Percentiles rank a stretch among this genome's conserved stretches.
These are phyloP conservation scores for Patiria pectinifera DNA, from an alignment of 53 echinoderm and acorn worm species.

Conservation along the genomic window DNA sequence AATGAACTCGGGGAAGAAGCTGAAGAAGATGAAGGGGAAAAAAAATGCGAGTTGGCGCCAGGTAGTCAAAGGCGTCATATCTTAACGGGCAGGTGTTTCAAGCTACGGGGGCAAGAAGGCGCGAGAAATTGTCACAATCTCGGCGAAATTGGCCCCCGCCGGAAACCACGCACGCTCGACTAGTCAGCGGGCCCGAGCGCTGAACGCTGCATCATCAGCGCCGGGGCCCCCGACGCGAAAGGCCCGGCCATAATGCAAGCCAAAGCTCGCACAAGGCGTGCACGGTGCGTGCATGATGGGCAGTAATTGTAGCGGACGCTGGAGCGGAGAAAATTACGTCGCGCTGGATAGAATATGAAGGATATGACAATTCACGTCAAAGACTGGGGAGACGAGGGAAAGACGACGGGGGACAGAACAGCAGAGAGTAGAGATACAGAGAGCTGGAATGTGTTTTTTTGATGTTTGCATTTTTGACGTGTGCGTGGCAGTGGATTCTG, in stretches of 20 bases:
- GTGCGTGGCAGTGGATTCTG: slow-evolving; percentile 29
- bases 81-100: slow-evolving; percentile 41
- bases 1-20: neutral
- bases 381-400: slow-evolving; percentile 2
- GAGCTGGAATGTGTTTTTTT: neutral
- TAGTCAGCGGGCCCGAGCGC: neutral
- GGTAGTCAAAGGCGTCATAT: slow-evolving; percentile 31
- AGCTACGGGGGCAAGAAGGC: slow-evolving; percentile 49
- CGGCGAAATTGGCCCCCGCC: slow-evolving; percentile 57
- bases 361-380: slow-evolving; percentile 55
- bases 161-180: slow-evolving; percentile 41
- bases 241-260: neutral
- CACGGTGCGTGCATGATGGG: slow-evolving; percentile 53
- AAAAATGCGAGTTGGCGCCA: slow-evolving; percentile 36
- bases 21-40: too few relatives aligned
- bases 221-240: neutral
- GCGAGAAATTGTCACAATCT: slow-evolving; percentile 68
- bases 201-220: neutral
- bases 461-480: slow-evolving; percentile 64
- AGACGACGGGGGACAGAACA: neutral
- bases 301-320: slow-evolving; percentile 58
- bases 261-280: slow-evolving; percentile 34
- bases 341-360: slow-evolving; percentile 12
- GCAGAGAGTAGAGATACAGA: neutral
- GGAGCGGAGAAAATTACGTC: slow-evolving; percentile 49